Percentiles rank a stretch among this genome's conserved stretches.
These are phyloP conservation scores for Stegodyphus dumicola DNA, from an alignment of 1,140 invertebrate species.

Conservation along the genomic window DNA sequence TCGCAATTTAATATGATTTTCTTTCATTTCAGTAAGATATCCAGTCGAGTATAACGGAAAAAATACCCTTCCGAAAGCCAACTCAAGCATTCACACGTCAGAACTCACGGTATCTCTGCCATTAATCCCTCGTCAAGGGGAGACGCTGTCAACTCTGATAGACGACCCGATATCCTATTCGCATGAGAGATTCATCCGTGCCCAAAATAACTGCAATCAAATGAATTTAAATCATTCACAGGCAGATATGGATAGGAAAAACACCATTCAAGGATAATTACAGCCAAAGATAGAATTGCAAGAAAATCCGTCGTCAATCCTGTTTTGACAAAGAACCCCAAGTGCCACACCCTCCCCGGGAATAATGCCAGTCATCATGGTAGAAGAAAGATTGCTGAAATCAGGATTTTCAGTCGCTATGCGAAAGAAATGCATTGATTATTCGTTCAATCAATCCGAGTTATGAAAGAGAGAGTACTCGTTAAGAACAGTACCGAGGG, in stretches of 20 bases:
- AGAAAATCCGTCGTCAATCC: slow-evolving; percentile 47
- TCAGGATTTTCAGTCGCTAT: slow-evolving; percentile 49
- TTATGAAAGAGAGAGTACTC: slow-evolving; percentile 29
- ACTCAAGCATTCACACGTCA: neutral
- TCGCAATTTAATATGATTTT: too few species aligned
- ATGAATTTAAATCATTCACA: slow-evolving; percentile 52
- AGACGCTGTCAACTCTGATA: neutral
- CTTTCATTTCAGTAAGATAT: too few species aligned
- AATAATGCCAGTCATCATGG: slow-evolving; percentile 50
- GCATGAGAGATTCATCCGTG: neutral
- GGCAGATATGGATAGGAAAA: slow-evolving; percentile 39
- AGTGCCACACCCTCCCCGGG: slow-evolving; percentile 35
- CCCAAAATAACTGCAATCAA: slow-evolving; percentile 39
- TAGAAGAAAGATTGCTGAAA: slow-evolving; percentile 35
- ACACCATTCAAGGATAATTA: slow-evolving; percentile 48
- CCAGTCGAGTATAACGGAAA: too few species aligned
- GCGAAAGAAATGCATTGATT: slow-evolving; percentile 47
- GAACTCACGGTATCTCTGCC: neutral
- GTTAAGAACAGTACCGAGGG: slow-evolving; percentile 14
- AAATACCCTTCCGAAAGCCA: too few species aligned
- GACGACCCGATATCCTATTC: neutral
- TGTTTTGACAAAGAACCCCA: slow-evolving; percentile 57
- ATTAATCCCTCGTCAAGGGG: neutral
- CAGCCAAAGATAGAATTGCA: slow-evolving; percentile 52
- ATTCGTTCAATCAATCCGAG: slow-evolving; percentile 33